Evolutionary conservation across 2,797 vertebrate genomes (phyloP).

Genomic region (Sebastes dallii): DNA sequence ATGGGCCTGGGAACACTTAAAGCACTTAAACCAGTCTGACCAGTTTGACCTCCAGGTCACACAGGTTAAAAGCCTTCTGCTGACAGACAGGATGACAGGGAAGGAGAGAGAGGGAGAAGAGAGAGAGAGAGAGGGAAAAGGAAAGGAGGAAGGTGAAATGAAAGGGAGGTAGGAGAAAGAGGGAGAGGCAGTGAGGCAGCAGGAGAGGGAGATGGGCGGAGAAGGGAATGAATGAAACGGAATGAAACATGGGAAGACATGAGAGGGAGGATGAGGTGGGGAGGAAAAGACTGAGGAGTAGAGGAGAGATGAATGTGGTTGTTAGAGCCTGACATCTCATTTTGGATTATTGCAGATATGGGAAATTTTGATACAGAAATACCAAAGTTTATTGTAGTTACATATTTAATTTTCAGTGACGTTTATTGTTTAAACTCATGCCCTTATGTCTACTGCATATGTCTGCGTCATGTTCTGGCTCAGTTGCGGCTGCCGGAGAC

Average conservation of each 20-base stretch:
- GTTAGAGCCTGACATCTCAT: background rate
- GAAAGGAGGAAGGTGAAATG: background rate
- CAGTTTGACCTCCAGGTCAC: slow-evolving; percentile 65
- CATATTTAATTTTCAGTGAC: background rate
- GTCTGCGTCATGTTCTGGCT: no score
- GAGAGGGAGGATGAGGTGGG: no score
- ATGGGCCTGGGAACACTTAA: slow-evolving; percentile 77
- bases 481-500: no score
- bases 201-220: background rate
- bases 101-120: slow-evolving; percentile 5
- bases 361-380: background rate
- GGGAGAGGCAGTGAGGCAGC: background rate
- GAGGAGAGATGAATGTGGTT: no score
- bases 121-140: slow-evolving; percentile 6
- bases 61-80: slow-evolving; percentile 75
- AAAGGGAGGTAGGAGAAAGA: slow-evolving; percentile 9
- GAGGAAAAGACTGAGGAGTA: no score
- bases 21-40: slow-evolving; percentile 75
- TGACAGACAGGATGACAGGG: slow-evolving; percentile 64
- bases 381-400: background rate
- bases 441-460: no score
- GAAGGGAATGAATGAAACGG: background rate
- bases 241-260: no score
- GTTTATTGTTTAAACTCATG: no score
- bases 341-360: background rate